Evolutionary conservation across 2,888 invertebrate genomes (phyloP).

Genomic region (Leistus spinibarbis): DNA sequence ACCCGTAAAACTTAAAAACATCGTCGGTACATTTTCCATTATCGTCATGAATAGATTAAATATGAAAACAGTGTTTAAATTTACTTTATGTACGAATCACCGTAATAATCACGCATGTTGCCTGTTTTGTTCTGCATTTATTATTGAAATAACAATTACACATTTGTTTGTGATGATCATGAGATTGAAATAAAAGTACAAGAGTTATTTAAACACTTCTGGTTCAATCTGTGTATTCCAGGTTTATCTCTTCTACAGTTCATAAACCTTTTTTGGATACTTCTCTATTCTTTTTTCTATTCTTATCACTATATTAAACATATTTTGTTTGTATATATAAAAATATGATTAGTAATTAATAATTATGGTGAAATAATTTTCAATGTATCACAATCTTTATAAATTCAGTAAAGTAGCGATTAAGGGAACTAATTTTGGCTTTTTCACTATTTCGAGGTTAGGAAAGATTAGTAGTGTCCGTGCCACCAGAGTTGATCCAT

Average conservation of each 20-base stretch:
- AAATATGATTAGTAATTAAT: background rate
- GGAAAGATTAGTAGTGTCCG: too few relatives aligned
- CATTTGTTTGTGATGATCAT: background rate
- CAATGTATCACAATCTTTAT: too few relatives aligned
- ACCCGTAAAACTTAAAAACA: background rate
- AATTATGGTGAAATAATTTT: background rate
- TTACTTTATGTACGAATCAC: background rate
- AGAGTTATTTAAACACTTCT: background rate
- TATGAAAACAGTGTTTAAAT: background rate
- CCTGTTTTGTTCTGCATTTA: background rate
- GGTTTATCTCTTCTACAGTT: background rate
- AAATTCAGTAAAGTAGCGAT: too few relatives aligned
- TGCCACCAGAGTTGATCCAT: too few relatives aligned
- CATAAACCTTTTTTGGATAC: background rate
- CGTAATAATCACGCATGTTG: too few relatives aligned
- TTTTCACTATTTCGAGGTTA: too few relatives aligned
- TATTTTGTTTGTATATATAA: background rate
- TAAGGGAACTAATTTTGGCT: too few relatives aligned
- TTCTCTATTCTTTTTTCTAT: background rate
- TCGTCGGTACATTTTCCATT: background rate
- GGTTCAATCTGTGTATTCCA: background rate
- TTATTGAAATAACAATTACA: background rate
- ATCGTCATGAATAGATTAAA: background rate
- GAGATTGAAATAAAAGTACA: background rate
- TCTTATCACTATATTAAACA: background rate